These are phyloP conservation scores for Cantharis lateralis DNA, from an alignment of 2,888 invertebrate species.

Conservation along the genomic window DNA sequence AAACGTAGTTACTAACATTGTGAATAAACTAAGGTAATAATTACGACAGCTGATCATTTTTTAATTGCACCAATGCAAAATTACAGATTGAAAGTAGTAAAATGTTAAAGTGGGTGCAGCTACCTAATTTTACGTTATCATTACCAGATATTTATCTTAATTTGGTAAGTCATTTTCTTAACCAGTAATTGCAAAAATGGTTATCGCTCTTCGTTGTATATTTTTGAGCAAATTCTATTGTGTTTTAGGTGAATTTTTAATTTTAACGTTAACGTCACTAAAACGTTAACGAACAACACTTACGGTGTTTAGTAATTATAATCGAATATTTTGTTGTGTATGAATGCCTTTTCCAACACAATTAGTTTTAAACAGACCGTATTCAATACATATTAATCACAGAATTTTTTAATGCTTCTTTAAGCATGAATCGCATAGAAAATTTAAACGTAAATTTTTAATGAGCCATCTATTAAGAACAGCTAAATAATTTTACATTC, in stretches of 20 bases:
- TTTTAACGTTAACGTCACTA: not conserved
- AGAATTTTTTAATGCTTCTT: not conserved
- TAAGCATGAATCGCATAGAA: not conserved
- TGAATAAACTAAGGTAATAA: not conserved
- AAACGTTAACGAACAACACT: not conserved
- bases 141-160: conserved; percentile 35
- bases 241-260: no score
- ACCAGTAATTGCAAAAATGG: not conserved
- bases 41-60: not conserved
- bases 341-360: not conserved
- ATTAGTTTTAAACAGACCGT: not conserved
- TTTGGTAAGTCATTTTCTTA: conserved; percentile 35
- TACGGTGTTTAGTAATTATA: not conserved
- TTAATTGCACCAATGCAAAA: not conserved
- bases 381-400: not conserved
- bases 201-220: no score
- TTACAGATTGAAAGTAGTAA: conserved; percentile 8
- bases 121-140: conserved; percentile 43
- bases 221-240: no score
- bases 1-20: not conserved
- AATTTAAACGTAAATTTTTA: not conserved
- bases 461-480: not conserved
- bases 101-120: conserved; percentile 54
- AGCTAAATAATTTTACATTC: not conserved
- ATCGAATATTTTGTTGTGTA: not conserved